A percentile compares a stretch with the other conserved stretches of the same genome.
Conservation (phyloP, 1,140 invertebrate species). For the Gryllus bimaculatus region DNA sequence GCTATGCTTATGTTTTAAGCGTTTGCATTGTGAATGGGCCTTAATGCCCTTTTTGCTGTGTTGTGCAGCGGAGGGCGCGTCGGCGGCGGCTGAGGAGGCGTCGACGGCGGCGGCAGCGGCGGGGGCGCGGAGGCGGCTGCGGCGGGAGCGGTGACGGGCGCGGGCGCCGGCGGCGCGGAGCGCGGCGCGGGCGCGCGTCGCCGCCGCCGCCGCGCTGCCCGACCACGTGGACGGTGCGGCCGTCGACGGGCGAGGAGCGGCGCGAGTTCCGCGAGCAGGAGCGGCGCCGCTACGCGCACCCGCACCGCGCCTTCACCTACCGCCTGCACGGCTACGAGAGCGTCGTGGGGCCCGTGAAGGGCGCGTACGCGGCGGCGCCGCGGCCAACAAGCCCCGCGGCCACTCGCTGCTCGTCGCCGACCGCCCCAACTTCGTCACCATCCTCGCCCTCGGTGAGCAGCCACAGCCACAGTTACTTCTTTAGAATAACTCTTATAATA, state of each 20-base stretch:
- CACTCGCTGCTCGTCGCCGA: slow-evolving; percentile 74
- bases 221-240: slow-evolving; percentile 69
- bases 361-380: slow-evolving; percentile 59
- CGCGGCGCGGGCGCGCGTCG: slow-evolving; percentile 23
- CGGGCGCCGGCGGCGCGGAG: slow-evolving; percentile 31
- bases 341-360: slow-evolving; percentile 82
- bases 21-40: too few species aligned
- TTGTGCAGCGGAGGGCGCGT: too few species aligned
- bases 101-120: too few species aligned
- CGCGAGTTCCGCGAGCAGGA: slow-evolving; percentile 68
- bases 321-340: slow-evolving; percentile 75
- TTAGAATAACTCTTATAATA: too few species aligned
- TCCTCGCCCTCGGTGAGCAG: slow-evolving; percentile 65
- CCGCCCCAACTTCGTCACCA: slow-evolving; percentile 84
- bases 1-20: too few species aligned
- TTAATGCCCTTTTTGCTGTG: too few species aligned
- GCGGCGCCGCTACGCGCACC: slow-evolving; percentile 63
- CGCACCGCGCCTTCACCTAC: slow-evolving; percentile 79
- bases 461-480: too few species aligned
- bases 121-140: slow-evolving; percentile 24
- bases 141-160: slow-evolving; percentile 30
- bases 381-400: slow-evolving; percentile 60
- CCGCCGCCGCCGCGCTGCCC: slow-evolving; percentile 54
- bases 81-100: too few species aligned
- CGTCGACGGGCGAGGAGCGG: slow-evolving; percentile 67